Percentiles rank a stretch among this genome's conserved stretches.
These are phyloP conservation scores for Drosophila leontia DNA, from an alignment of 1,140 invertebrate genomes.

Conservation along the genomic window DNA sequence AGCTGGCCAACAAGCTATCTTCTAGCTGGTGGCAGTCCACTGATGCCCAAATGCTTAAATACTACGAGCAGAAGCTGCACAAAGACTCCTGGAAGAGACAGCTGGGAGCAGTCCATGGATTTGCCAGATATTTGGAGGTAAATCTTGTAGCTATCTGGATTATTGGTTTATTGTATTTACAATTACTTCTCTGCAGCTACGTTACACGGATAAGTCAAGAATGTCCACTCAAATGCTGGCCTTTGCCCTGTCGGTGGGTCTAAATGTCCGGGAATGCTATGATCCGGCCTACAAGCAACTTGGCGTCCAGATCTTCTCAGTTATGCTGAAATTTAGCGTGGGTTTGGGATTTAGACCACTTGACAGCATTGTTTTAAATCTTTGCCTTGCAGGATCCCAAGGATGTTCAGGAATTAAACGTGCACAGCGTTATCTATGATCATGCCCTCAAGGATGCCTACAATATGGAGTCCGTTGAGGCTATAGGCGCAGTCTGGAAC, in stretches of 20 bases:
- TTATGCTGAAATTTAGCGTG: slow-evolving; percentile 55
- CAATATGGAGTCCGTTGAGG: slow-evolving; percentile 50
- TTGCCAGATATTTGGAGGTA: slow-evolving; percentile 59
- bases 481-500: slow-evolving; percentile 48
- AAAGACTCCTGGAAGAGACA: slow-evolving; percentile 65
- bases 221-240: slow-evolving; percentile 50
- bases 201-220: slow-evolving; percentile 22
- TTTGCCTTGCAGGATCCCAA: slow-evolving; percentile 21
- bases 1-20: slow-evolving; percentile 35
- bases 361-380: not conserved
- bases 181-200: slow-evolving; percentile 15
- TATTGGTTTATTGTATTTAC: not conserved
- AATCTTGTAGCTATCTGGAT: not conserved
- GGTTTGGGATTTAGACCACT: not conserved
- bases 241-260: slow-evolving; percentile 59
- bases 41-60: slow-evolving; percentile 40
- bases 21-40: slow-evolving; percentile 6
- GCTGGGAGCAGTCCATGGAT: slow-evolving; percentile 62
- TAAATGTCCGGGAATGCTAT: slow-evolving; percentile 64
- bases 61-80: slow-evolving; percentile 57
- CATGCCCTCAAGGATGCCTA: slow-evolving; percentile 58
- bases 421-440: slow-evolving; percentile 68
- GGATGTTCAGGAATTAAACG: slow-evolving; percentile 60
- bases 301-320: slow-evolving; percentile 53
- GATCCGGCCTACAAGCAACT: slow-evolving; percentile 51